phyloP scores from a whole-genome alignment of 2,797 vertebrate species.

The Syngnathus rostellatus region DNA sequence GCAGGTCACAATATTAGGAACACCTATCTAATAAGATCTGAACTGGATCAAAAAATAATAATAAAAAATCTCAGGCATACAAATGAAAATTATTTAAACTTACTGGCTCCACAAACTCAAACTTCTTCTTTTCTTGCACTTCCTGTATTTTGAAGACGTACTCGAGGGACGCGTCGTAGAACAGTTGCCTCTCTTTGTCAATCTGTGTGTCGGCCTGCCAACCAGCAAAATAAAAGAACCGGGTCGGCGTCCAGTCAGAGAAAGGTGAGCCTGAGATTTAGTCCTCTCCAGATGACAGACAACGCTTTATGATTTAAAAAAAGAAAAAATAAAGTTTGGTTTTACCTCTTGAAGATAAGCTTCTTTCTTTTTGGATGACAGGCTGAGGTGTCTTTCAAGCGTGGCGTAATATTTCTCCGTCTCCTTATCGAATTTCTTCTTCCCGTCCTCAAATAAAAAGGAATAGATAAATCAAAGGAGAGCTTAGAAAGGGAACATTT shows the following conservation, averaged over 20 bases:
- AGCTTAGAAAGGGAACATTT: background rate
- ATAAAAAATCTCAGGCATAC: too few species aligned
- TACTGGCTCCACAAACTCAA: slow-evolving; percentile 98
- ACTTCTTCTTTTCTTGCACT: slow-evolving; percentile 98
- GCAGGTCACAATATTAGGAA: background rate
- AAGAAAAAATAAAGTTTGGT: background rate
- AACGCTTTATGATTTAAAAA: background rate
- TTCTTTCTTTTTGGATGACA: slow-evolving; percentile 98
- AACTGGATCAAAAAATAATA: background rate
- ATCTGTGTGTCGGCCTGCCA: slow-evolving; percentile 89
- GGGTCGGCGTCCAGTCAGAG: too few species aligned
- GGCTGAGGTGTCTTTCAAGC: slow-evolving; percentile 91
- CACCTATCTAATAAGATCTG: background rate
- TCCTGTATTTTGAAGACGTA: slow-evolving; percentile 99
- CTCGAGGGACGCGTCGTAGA: slow-evolving; percentile 94
- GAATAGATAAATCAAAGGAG: slow-evolving; percentile 30
- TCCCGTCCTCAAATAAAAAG: slow-evolving; percentile 75
- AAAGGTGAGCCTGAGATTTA: background rate
- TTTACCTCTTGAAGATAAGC: slow-evolving; percentile 94
- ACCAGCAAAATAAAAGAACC: slow-evolving; percentile 25
- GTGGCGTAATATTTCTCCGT: slow-evolving; percentile 96
- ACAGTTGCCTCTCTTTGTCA: slow-evolving; percentile 90
- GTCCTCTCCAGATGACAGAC: background rate
- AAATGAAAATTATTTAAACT: slow-evolving; percentile 30
- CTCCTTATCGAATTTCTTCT: slow-evolving; percentile 99